Evolutionary conservation across 1,140 invertebrate genomes (phyloP), one percentile per base, ranked within the genome.

Genomic region (Cecropterus lyciades): DNA sequence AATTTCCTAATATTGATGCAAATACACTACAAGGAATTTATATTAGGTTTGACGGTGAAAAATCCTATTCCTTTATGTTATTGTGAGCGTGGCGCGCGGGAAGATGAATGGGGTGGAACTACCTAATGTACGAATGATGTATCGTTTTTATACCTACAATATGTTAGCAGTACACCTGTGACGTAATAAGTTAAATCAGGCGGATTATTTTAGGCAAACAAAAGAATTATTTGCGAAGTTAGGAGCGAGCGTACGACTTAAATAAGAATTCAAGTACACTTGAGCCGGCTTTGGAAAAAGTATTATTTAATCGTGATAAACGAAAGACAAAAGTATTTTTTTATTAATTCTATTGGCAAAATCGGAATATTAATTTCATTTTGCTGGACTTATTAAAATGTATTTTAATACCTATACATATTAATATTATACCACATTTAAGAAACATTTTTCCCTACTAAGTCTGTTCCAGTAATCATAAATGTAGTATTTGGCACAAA

Each of bases 1-100:
- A 55, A 60, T 60, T 60, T 16, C 43, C 43, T 60, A 48, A 60
- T 60, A 48, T 60, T 48, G 24, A 60, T 60, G 56, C 56, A 60
- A 60, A 60, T 60, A 60, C 13, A 60, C 56, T 33, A 48, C 56
- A 60, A 60, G 24, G 43, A 60, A 60, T 60, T 60, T 60, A 60
- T 60, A 60, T 60, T 60, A 46, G 14, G 43, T 43, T 48, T 48
- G 43, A 60, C 43, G 24, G 13, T 48, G 56, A 48, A 57, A 57
- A 43, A 60, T 60, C 43, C 24, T 48, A 24, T 48, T 46, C 43
- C 56, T 48, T 60, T 48, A 48, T 48, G 27, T 57, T 37, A 37
- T 60, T 46, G 43, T 33, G 24, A 6, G 24, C 13, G 55, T 27
- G 27, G 20, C 24, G 56, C 27, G 42, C 30, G 56, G 14, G 8